These are phyloP conservation scores for Leucosticte australis DNA, from an alignment of 2,113 vertebrate genomes.

Conservation along the genomic window DNA sequence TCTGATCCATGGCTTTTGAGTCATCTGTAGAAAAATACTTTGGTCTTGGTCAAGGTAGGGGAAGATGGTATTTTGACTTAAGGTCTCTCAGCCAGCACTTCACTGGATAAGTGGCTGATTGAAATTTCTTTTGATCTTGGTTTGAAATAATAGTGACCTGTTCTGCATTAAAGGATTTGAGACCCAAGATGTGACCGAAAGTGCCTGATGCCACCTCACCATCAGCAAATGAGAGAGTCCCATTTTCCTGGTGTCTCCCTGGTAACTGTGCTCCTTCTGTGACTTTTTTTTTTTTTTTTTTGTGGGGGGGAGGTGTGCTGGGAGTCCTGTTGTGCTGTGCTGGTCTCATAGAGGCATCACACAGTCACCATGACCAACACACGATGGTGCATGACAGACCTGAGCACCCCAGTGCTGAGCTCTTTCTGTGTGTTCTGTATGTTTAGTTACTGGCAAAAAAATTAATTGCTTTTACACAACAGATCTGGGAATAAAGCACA, in stretches of 20 bases:
- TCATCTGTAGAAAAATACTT: not conserved
- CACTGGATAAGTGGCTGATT: not conserved
- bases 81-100: not conserved
- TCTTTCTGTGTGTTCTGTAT: not conserved
- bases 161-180: not conserved
- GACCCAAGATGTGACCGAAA: rapidly evolving
- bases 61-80: not conserved
- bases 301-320: not conserved
- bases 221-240: not conserved
- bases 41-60: not conserved
- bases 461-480: not conserved
- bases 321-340: not conserved
- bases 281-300: too few species aligned
- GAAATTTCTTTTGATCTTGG: not conserved
- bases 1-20: not conserved
- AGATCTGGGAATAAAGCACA: not conserved
- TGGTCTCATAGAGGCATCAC: not conserved
- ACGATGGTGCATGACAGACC: rapidly evolving
- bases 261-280: rapidly evolving
- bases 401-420: not conserved
- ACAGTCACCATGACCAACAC: not conserved
- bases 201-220: rapidly evolving
- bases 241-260: not conserved
- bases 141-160: not conserved
- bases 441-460: not conserved